A percentile compares a stretch with the other conserved stretches of the same genome.
phyloP scores from a whole-genome alignment of 2,888 invertebrate species.

The Lithophane semibrunnea region DNA sequence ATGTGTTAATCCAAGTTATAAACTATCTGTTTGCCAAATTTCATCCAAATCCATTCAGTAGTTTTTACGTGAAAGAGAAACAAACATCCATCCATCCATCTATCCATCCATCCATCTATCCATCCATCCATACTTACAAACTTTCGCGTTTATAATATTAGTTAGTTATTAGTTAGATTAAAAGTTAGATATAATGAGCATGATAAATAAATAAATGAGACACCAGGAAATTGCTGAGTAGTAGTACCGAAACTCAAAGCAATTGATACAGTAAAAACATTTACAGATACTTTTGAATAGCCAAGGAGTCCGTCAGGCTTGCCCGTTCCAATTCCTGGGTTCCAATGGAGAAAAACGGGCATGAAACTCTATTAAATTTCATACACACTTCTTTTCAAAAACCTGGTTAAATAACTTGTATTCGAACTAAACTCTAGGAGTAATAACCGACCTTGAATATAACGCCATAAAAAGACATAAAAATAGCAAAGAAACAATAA shows the following conservation, averaged over 20 bases:
- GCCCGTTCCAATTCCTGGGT: not conserved
- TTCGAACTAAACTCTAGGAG: not conserved
- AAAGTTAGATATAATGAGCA: no score
- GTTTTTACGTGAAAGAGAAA: no score
- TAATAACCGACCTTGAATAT: slow-evolving; percentile 54
- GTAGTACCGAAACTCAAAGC: not conserved
- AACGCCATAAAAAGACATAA: slow-evolving; percentile 22
- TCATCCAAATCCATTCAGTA: no score
- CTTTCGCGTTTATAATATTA: no score
- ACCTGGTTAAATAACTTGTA: not conserved
- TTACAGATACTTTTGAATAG: not conserved
- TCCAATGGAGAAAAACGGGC: not conserved
- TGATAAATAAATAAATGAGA: not conserved
- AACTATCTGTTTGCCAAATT: no score
- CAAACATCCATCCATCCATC: no score
- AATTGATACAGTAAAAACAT: not conserved
- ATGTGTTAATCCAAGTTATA: no score
- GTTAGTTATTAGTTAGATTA: no score
- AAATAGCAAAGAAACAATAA: slow-evolving; percentile 29
- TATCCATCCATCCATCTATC: no score
- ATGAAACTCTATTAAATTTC: not conserved
- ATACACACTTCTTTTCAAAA: not conserved
- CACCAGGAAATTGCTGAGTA: not conserved
- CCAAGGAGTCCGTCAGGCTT: no score
- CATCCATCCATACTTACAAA: no score